Conservation (phyloP, 2,113 vertebrate species). For the Anarhynchus alexandrinus region DNA sequence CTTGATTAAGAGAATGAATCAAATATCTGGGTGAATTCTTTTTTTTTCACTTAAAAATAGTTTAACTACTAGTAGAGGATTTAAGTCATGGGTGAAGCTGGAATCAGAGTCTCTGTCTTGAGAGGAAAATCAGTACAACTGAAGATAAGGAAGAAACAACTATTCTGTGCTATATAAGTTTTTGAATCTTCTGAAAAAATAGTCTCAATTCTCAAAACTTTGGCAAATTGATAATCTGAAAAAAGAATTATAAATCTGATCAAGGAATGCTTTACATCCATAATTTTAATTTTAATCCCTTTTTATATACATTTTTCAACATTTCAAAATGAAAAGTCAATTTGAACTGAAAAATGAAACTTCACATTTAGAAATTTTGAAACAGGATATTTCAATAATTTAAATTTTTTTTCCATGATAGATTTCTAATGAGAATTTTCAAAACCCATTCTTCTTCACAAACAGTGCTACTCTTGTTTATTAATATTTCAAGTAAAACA, state of each 20-base stretch:
- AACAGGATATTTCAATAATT: neutral
- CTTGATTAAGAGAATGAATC: neutral
- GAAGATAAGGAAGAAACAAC: neutral
- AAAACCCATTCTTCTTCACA: neutral
- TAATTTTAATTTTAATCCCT: slow-evolving; percentile 38
- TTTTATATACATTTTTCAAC: slow-evolving; percentile 37
- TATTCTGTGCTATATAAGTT: neutral
- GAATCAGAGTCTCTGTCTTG: neutral
- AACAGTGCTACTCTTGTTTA: neutral
- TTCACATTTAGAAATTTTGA: neutral
- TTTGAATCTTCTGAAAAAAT: neutral
- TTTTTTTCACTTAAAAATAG: neutral
- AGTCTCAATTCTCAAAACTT: neutral
- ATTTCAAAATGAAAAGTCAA: slow-evolving; percentile 11
- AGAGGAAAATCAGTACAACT: neutral
- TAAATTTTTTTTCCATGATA: neutral
- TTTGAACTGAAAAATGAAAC: neutral
- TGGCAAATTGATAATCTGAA: neutral
- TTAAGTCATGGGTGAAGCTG: neutral
- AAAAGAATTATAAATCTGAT: neutral
- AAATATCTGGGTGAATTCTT: neutral
- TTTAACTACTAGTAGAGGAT: neutral
- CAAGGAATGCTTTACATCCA: neutral
- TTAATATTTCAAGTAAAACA: neutral
- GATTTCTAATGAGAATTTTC: neutral